Conservation (phyloP, 2,113 vertebrate species). For the Diphyllodes magnificus region DNA sequence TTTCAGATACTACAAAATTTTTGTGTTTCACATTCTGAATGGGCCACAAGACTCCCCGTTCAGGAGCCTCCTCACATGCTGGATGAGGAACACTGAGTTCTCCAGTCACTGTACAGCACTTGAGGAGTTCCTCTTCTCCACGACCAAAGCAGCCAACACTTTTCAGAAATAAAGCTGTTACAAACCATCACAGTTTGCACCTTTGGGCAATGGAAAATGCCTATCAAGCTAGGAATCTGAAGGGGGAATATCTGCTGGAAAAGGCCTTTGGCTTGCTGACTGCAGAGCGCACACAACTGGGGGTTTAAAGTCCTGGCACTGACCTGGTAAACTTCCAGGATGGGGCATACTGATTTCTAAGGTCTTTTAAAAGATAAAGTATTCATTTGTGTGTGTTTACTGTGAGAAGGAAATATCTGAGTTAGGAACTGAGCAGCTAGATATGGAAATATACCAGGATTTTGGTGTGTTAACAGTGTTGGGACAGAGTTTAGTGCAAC, state of each 20-base stretch:
- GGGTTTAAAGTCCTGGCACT: background rate
- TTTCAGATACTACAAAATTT: background rate
- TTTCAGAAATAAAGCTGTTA: background rate
- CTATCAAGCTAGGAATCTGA: background rate
- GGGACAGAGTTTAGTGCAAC: background rate
- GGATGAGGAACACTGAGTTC: background rate
- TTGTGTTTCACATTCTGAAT: background rate
- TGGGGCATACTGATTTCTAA: background rate
- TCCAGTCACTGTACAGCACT: background rate
- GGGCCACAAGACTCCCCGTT: accelerated
- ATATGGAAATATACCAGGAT: background rate
- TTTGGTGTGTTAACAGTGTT: background rate
- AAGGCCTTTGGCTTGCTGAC: background rate
- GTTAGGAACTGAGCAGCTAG: background rate
- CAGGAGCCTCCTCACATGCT: accelerated
- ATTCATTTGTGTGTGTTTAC: background rate
- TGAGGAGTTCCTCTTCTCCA: background rate
- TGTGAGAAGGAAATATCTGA: background rate
- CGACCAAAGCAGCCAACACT: accelerated
- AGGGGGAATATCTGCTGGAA: background rate
- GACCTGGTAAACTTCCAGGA: background rate
- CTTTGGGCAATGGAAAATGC: background rate
- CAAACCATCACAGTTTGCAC: background rate
- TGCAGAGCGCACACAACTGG: background rate
- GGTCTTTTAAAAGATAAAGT: background rate